phyloP scores from a whole-genome alignment of 2,888 invertebrate genomes.

The Synergus gifuensis region DNA sequence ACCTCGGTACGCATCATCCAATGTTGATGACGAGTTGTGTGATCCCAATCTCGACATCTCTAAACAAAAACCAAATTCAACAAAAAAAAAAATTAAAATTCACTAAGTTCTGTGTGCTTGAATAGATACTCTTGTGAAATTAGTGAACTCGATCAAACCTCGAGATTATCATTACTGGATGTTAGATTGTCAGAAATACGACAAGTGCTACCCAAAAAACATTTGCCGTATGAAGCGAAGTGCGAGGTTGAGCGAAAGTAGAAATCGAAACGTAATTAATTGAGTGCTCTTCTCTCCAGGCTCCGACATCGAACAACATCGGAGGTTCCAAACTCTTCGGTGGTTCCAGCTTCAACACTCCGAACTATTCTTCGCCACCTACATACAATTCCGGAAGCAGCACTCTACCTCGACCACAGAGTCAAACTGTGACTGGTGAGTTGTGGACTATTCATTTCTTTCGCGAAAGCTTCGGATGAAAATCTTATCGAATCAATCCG shows the following conservation, averaged over 20 bases:
- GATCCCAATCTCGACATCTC: background rate
- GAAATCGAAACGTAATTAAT: constrained; percentile 6
- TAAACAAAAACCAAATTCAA: background rate
- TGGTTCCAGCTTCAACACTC: constrained; percentile 67
- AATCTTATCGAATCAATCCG: no score
- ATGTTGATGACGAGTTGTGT: constrained; percentile 9
- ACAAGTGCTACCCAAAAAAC: constrained; percentile 5
- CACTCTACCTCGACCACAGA: constrained; percentile 72
- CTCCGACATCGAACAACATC: constrained; percentile 70
- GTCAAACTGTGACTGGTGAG: constrained; percentile 76
- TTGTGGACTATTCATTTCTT: constrained; percentile 42
- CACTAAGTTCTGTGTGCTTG: background rate
- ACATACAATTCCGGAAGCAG: constrained; percentile 68
- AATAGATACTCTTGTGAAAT: constrained; percentile 18
- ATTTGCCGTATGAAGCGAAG: background rate
- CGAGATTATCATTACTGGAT: background rate
- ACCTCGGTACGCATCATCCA: constrained; percentile 41
- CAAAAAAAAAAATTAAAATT: background rate
- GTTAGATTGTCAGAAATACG: background rate
- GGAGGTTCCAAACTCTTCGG: constrained; percentile 74
- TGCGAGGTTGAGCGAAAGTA: constrained; percentile 20
- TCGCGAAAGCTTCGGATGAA: no score
- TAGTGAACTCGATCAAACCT: background rate
- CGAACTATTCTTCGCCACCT: constrained; percentile 68
- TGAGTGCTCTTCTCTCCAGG: constrained; percentile 57